Conservation (phyloP, 2,797 vertebrate genomes). For the Syncerus caffer region DNA sequence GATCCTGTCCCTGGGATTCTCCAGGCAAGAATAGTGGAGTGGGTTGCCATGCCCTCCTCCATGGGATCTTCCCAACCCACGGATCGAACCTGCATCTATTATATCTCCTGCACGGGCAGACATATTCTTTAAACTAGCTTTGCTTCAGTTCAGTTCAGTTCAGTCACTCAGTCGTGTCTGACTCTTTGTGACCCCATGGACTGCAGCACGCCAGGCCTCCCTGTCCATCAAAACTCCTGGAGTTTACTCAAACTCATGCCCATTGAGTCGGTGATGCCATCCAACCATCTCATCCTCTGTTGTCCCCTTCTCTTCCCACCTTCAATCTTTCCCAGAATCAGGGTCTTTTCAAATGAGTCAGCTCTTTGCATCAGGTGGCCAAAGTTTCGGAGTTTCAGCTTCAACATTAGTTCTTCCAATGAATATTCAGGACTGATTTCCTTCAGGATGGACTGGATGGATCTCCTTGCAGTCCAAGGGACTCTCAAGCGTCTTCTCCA, state of each 20-base stretch:
- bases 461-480: neutral
- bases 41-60: neutral
- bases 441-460: neutral
- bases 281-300: neutral
- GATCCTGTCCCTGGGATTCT: neutral
- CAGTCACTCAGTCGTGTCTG: rapidly evolving
- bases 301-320: rapidly evolving
- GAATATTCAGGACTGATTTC: neutral
- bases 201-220: neutral
- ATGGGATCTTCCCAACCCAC: neutral
- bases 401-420: neutral
- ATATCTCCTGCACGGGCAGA: neutral
- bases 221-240: neutral
- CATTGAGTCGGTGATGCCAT: neutral
- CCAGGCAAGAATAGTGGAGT: neutral
- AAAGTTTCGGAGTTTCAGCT: neutral
- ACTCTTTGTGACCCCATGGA: neutral
- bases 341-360: neutral
- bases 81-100: rapidly evolving
- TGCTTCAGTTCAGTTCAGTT: neutral
- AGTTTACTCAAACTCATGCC: neutral
- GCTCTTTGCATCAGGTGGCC: neutral
- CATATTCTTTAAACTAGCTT: neutral
- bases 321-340: neutral
- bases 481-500: neutral